Evolutionary conservation across 2,113 vertebrate species (phyloP).

Genomic region (Rhabdornis inornatus): DNA sequence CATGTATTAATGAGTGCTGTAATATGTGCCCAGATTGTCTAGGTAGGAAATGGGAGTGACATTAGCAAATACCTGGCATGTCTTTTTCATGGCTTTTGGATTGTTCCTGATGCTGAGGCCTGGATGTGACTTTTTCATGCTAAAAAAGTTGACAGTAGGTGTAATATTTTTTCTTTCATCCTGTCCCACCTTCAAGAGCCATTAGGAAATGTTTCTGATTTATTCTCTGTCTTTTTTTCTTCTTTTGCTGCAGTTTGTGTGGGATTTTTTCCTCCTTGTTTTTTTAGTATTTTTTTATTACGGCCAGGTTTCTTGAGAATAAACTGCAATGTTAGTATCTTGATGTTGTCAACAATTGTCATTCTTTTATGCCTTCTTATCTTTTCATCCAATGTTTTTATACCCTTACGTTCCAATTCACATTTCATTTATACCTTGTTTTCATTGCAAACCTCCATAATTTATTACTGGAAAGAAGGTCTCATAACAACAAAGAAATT

Average conservation of each 20-base stretch:
- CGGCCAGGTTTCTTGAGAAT: neutral
- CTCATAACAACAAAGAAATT: neutral
- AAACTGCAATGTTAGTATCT: neutral
- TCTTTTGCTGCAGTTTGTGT: neutral
- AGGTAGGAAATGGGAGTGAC: neutral
- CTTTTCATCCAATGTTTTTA: neutral
- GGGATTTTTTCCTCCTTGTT: fast-evolving
- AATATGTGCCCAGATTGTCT: neutral
- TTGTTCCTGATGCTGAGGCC: neutral
- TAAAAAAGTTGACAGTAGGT: neutral
- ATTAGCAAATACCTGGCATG: neutral
- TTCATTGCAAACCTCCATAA: neutral
- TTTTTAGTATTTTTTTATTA: neutral
- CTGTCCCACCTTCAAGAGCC: neutral
- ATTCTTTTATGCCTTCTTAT: neutral
- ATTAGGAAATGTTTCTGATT: neutral
- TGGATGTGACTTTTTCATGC: neutral
- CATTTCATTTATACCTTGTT: neutral
- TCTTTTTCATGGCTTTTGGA: neutral
- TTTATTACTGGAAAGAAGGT: neutral
- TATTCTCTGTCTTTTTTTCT: neutral
- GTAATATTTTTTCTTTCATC: neutral
- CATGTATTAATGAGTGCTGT: neutral
- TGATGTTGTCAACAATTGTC: neutral
- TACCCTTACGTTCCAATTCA: neutral